phyloP scores from a whole-genome alignment of 1,140 invertebrate species.

The Pteromalus puparum region DNA sequence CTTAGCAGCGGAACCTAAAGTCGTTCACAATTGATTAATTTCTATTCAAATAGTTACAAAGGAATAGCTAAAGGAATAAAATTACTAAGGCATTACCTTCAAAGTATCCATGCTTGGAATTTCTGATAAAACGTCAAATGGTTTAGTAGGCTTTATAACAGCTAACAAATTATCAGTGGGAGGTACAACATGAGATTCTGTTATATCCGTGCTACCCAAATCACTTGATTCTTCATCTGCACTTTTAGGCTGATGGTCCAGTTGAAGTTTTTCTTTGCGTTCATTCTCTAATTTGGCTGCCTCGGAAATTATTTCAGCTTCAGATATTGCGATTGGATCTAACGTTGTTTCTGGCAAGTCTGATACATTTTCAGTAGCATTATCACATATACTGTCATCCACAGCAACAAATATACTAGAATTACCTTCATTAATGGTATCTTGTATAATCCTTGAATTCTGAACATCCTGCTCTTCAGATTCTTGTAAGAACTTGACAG shows the following conservation, averaged over 20 bases:
- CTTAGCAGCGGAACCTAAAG: constrained; percentile 1
- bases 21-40: not conserved
- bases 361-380: constrained; percentile 57
- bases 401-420: constrained; percentile 61
- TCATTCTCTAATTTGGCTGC: constrained; percentile 72
- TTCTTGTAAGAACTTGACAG: constrained; percentile 71
- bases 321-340: constrained; percentile 71
- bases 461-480: constrained; percentile 64
- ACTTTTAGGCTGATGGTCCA: constrained; percentile 53
- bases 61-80: not conserved
- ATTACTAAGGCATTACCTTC: constrained; percentile 34
- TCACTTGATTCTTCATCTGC: constrained; percentile 10
- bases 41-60: not conserved
- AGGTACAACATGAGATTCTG: not conserved
- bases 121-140: constrained; percentile 10
- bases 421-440: constrained; percentile 47
- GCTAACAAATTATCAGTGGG: constrained; percentile 1
- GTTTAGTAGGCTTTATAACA: not conserved
- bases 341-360: constrained; percentile 58
- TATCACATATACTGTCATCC: constrained; percentile 57
- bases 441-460: constrained; percentile 60
- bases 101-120: not conserved
- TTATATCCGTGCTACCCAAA: not conserved
- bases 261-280: constrained; percentile 59
- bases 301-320: constrained; percentile 73